Evolutionary conservation across 2,797 vertebrate species (phyloP).

Genomic region (Limnodromus scolopaceus): DNA sequence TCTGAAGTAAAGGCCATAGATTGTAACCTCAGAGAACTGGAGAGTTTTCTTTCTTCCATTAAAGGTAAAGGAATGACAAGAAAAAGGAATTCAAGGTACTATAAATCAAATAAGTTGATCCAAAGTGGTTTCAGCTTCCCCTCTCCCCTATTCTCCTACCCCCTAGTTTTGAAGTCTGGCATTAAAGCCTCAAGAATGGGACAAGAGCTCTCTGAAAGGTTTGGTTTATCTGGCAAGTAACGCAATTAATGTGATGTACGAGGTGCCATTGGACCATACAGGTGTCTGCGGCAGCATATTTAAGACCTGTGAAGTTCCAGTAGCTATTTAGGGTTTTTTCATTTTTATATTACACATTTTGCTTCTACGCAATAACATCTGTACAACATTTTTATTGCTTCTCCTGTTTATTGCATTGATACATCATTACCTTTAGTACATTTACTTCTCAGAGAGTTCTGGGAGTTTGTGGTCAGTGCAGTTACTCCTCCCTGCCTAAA

Average conservation of each 20-base stretch:
- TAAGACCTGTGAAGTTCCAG: constrained; percentile 3
- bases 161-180: background rate
- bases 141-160: background rate
- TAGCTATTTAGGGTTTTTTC: background rate
- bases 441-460: background rate
- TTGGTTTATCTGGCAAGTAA: background rate
- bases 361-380: background rate
- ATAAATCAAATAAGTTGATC: background rate
- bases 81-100: background rate
- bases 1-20: background rate
- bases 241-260: background rate
- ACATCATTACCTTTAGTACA: background rate
- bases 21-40: background rate
- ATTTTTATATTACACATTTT: background rate
- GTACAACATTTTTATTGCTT: background rate
- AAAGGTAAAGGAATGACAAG: background rate
- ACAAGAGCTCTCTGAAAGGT: background rate
- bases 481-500: background rate
- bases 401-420: background rate
- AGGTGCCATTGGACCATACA: background rate
- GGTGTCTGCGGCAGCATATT: background rate
- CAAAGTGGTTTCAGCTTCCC: background rate
- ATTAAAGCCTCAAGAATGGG: background rate
- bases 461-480: background rate
- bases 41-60: background rate